Percentiles rank a stretch among this genome's conserved stretches.
These are phyloP conservation scores for Ephialtes manifestator DNA, from an alignment of 2,888 invertebrate genomes.

Conservation along the genomic window DNA sequence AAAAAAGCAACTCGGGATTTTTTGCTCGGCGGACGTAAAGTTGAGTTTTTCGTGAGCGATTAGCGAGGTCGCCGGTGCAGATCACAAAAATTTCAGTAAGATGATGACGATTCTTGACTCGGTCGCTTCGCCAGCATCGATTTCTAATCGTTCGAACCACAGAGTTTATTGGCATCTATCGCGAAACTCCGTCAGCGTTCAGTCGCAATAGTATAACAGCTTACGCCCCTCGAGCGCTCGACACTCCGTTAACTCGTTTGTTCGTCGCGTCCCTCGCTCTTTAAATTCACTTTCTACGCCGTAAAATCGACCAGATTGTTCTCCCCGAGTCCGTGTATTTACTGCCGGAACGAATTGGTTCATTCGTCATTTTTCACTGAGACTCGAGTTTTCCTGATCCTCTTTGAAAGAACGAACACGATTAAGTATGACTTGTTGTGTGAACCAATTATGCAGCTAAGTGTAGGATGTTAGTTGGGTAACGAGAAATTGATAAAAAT, in stretches of 20 bases:
- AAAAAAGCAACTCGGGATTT: conserved; percentile 24
- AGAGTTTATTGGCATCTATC: conserved; percentile 65
- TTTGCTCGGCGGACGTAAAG: conserved; percentile 2
- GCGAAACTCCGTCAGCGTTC: conserved; percentile 32
- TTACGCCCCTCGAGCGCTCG: conserved; percentile 35
- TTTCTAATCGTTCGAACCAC: conserved; percentile 71
- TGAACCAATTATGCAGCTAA: not conserved
- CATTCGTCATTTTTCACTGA: conserved; percentile 49
- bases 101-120: conserved; percentile 25
- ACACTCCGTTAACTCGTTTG: conserved; percentile 38
- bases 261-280: conserved; percentile 57
- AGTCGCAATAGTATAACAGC: conserved; percentile 1
- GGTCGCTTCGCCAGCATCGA: conserved; percentile 53
- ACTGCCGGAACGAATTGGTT: conserved; percentile 76
- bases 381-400: conserved; percentile 65
- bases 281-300: conserved; percentile 84
- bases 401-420: conserved; percentile 33
- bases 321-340: conserved; percentile 66
- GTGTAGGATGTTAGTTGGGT: not conserved
- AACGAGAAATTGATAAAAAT: not conserved
- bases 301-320: conserved; percentile 75
- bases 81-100: conserved; percentile 17
- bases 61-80: conserved; percentile 11
- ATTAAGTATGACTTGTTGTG: not conserved
- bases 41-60: conserved; percentile 43